A percentile compares a stretch with the other conserved stretches of the same genome.
phyloP scores from a whole-genome alignment of 35 echinoderm and acorn worm species.

The Ophiothrix spiculata region DNA sequence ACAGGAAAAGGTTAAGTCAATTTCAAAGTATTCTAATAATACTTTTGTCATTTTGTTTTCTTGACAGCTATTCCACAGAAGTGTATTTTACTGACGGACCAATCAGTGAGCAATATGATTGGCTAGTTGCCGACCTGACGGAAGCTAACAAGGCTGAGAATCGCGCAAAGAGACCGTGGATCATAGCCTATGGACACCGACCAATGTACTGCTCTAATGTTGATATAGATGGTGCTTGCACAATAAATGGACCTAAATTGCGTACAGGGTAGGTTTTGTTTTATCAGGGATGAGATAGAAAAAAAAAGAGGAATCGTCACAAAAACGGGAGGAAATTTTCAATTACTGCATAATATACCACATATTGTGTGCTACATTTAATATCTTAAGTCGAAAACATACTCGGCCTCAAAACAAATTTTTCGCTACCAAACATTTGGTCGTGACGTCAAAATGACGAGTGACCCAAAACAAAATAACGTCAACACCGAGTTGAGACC shows the following conservation, averaged over 20 bases:
- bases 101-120: conserved; percentile 32
- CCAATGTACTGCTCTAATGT: conserved; percentile 87
- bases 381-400: no score
- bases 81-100: conserved; percentile 64
- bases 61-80: conserved; percentile 80
- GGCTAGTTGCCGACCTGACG: conserved; percentile 56
- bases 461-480: no score
- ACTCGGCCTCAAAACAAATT: no score
- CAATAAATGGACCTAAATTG: conserved; percentile 29
- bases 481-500: no score
- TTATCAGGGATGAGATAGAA: neutral
- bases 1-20: no score
- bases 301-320: no score
- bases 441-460: no score
- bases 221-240: conserved; percentile 73
- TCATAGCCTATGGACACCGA: conserved; percentile 82
- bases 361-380: no score
- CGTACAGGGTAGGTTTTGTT: conserved; percentile 43
- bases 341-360: no score
- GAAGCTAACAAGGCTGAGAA: conserved; percentile 55
- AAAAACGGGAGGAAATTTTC: no score
- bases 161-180: conserved; percentile 57
- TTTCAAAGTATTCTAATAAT: no score
- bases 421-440: no score
- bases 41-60: neutral